Conservation (phyloP, 2,797 vertebrate genomes). For the Acomys russatus region DNA sequence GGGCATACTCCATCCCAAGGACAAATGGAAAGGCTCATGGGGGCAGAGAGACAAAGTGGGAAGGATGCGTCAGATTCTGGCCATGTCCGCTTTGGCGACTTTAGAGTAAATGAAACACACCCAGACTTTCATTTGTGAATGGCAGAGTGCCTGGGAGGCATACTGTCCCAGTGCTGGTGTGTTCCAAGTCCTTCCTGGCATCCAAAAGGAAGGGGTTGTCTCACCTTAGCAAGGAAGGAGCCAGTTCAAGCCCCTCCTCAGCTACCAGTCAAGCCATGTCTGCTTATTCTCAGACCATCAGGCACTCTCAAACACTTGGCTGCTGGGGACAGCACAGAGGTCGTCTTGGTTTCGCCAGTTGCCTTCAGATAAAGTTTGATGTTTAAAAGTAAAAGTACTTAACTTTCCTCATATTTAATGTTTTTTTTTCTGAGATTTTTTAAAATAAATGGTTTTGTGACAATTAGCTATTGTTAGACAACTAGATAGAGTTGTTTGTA, state of each 20-base stretch:
- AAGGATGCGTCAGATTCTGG: background rate
- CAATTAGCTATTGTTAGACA: background rate
- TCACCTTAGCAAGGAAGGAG: background rate
- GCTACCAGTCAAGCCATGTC: too few species aligned
- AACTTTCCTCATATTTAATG: background rate
- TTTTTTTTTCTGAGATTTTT: background rate
- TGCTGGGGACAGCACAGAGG: background rate
- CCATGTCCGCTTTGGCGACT: background rate
- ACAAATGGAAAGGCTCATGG: rapidly evolving
- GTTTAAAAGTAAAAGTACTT: slow-evolving; percentile 6
- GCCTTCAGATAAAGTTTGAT: background rate
- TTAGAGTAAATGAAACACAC: background rate
- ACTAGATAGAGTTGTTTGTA: background rate
- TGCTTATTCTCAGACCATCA: background rate
- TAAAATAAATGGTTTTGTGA: background rate
- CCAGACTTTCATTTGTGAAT: background rate
- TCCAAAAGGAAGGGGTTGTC: background rate
- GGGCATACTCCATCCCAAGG: background rate
- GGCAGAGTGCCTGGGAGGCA: background rate
- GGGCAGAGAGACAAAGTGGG: background rate
- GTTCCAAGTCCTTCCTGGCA: background rate
- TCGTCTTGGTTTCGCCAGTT: background rate
- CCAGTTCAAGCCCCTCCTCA: background rate
- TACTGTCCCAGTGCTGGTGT: background rate
- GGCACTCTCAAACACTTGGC: background rate